Percentiles rank a stretch among this genome's conserved stretches.
phyloP scores from a whole-genome alignment of 2,113 vertebrate genomes.

The Carassius carassius region DNA sequence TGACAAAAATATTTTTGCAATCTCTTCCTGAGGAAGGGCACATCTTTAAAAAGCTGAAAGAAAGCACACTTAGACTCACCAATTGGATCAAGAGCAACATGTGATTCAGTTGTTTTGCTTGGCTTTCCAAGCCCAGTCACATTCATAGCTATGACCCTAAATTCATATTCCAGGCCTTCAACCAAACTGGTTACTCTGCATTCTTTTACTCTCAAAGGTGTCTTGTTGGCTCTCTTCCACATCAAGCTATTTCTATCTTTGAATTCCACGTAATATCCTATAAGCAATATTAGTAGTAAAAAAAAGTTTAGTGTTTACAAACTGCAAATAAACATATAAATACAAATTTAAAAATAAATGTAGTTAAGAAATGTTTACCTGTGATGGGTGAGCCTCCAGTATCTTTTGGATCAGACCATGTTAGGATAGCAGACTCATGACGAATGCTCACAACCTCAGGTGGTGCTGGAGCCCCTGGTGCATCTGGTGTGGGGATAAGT shows the following conservation, averaged over 20 bases:
- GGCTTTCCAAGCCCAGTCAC: conserved; percentile 93
- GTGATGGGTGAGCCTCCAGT: conserved; percentile 95
- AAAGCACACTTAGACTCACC: conserved; percentile 76
- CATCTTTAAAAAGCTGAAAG: background rate
- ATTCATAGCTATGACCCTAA: conserved; percentile 98
- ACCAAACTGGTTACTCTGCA: conserved; percentile 92
- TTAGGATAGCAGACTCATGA: conserved; percentile 89
- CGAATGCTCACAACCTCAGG: conserved; percentile 87
- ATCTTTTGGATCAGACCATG: conserved; percentile 91
- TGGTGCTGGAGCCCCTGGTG: conserved; percentile 92
- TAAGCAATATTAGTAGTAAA: conserved; percentile 12
- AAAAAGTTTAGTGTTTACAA: background rate
- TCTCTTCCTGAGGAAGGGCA: background rate
- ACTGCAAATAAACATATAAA: background rate
- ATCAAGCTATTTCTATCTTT: conserved; percentile 97
- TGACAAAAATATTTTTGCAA: background rate
- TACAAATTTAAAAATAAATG: background rate
- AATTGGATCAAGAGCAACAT: conserved; percentile 94
- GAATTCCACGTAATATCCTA: conserved; percentile 94
- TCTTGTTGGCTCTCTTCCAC: conserved; percentile 93
- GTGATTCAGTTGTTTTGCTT: conserved; percentile 87
- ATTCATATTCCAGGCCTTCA: conserved; percentile 97
- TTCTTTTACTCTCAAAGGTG: conserved; percentile 91
- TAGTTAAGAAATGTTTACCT: conserved; percentile 75
- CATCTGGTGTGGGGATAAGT: conserved; percentile 78